Base-by-base conservation (phyloP, 2,888 invertebrate species). In the Archaeoteleia sp. region DNA sequence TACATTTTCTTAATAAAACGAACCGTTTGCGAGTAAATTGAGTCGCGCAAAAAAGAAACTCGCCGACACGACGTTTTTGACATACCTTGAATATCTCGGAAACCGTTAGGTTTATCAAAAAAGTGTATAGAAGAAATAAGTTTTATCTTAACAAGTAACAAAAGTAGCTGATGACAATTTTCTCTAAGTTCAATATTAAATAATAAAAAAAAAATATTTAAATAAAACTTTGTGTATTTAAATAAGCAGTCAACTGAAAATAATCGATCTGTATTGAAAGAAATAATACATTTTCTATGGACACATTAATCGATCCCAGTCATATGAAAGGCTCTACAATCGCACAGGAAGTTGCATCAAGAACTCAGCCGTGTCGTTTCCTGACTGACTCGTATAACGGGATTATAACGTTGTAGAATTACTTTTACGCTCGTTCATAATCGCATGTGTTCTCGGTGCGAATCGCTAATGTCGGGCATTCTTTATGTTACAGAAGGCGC, bases 401-500 rank as follows among this genome's bases (percentile, higher is more conserved):
- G 70, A 72, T 69, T 42, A 51, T 46, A 63, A 57, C 53, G 46
- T 32, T 37, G 61, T 37, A 43, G 42, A 54, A 66, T 61, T 37
- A 57, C 37, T 51, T 69, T 49, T 61, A 61, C 42, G 40, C 39
- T 60, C 46, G 49, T 66, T 69, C 54, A 65, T 62, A 70, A 70
- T 70, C 57, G 55, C 55, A 53, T 55, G 53, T 30, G 53, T 43
- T 46, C 63, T 55, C 27, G 20, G 25, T 17, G 27, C 53, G 39
- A 69, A 62, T 58, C 46, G 40, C 58, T 70, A 62, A 62, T 65
- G 42, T 34, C 27, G 37, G 17, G 34, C 57, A 54, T 70, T 68
- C 61, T 72, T 65, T 71, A 54, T 67, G 57, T 78, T 77, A 8
- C 82, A 84, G 84, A 78, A 76, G 73, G 69, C 76, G 67, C 79